Evolutionary conservation across 2,797 vertebrate species (phyloP), one percentile per base, ranked within the genome.

Genomic region (Amazona ochrocephala): DNA sequence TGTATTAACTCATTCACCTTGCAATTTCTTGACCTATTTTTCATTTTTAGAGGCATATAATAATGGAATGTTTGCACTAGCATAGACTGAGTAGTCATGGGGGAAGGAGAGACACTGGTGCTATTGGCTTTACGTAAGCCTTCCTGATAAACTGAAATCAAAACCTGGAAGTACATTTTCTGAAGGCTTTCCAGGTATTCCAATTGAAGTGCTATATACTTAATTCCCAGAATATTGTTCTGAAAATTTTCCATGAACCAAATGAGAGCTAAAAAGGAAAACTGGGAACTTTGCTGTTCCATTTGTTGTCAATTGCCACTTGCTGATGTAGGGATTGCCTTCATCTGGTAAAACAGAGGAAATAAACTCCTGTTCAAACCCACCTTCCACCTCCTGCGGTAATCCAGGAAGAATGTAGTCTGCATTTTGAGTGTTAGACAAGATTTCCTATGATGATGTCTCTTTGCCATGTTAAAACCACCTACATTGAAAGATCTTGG

Each of bases 21-120:
- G 50, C 91, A 80, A 92, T 94, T 90, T 95, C 77, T 93, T 81
- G 82, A 91, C 88, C 61, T 94, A 67, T 90, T 68, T 82, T 94
- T 89, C 71, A 72, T 87, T 90, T 87, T 91, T 94, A 85, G 86
- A 89, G 80, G 73, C 87, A 83, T 21, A 45, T 78, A 65, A 83
- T 39, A 22, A 67, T 75, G 74, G 68, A 67, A 65, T 34, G 13
- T 62, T 7, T 30, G 61, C 39, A 65, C n/a, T 5, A 78, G 42
- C 19, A 34, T 9, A 41, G 22, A 32, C 45, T 58, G 61, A 37
- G 45, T 14, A 42, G n/a, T 74, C 67, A 41, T 29, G 16, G 30
- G 70, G 75, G 68, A 88, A 92, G 47, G 11, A 62, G 48, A 62
- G 61, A 34, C 39, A 24, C 39, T 30, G 18, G 22, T 74, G 56